Percentiles rank a stretch among this genome's conserved stretches.
phyloP scores from a whole-genome alignment of 1,140 invertebrate species.

The Euwallacea similis region DNA sequence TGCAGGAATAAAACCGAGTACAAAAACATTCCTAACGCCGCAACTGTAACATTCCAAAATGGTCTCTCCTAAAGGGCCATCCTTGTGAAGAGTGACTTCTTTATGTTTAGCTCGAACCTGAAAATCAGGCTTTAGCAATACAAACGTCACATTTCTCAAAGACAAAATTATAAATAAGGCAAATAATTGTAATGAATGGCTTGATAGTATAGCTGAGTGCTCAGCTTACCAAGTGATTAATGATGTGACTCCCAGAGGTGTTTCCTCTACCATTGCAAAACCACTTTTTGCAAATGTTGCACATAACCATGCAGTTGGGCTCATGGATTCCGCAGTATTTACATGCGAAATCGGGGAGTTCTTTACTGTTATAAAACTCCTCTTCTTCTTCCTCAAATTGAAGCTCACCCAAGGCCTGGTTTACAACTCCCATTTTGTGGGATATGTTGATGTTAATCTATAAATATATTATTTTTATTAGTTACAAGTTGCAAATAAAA shows the following conservation, averaged over 20 bases:
- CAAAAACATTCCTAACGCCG: conserved; percentile 96
- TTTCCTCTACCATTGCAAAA: conserved; percentile 99
- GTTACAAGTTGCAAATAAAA: too few relatives aligned
- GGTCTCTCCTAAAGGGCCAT: conserved; percentile 97
- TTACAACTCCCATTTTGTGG: conserved; percentile 70
- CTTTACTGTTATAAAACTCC: conserved; percentile 83
- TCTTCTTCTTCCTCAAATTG: conserved; percentile 93
- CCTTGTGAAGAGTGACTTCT: conserved; percentile 96
- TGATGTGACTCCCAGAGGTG: conserved; percentile 97
- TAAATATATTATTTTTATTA: not conserved
- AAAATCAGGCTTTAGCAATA: not conserved
- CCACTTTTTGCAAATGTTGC: conserved; percentile 98
- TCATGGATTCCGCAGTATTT: conserved; percentile 99
- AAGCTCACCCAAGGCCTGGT: conserved; percentile 76
- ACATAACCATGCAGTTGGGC: conserved; percentile 95
- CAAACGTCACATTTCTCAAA: too few relatives aligned
- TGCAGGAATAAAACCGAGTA: conserved; percentile 97
- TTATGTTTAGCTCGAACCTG: conserved; percentile 93
- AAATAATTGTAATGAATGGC: too few relatives aligned
- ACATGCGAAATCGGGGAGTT: conserved; percentile 92
- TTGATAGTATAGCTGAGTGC: not conserved
- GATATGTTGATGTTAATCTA: conserved; percentile 74
- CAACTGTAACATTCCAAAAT: conserved; percentile 98
- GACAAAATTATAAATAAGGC: too few relatives aligned
- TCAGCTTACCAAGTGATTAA: conserved; percentile 84